These are phyloP conservation scores for Reticulitermes lucifugus DNA, from an alignment of 2,888 invertebrate genomes.

Conservation along the genomic window DNA sequence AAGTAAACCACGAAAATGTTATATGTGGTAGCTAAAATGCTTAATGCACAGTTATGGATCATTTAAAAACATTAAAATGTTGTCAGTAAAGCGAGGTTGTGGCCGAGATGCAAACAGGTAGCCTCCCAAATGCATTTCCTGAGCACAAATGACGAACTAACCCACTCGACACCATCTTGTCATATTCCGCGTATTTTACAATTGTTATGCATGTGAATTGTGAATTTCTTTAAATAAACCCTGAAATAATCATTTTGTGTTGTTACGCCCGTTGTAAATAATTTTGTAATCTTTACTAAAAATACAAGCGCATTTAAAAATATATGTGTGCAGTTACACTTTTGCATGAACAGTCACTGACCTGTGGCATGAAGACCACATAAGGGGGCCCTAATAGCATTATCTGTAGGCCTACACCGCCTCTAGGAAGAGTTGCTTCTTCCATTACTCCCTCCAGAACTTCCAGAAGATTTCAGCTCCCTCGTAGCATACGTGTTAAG, in stretches of 20 bases:
- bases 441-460: neutral
- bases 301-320: neutral
- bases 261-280: neutral
- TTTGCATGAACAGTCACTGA: neutral
- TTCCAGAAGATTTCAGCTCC: conserved; percentile 16
- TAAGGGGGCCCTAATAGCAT: neutral
- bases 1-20: no score
- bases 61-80: no score
- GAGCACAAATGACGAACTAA: no score
- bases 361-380: neutral
- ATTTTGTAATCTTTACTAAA: neutral
- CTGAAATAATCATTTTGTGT: neutral
- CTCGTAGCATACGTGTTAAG: conserved; percentile 20
- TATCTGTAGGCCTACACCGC: neutral
- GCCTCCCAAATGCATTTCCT: no score
- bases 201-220: no score
- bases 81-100: no score
- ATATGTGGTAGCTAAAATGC: no score
- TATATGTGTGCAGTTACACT: neutral
- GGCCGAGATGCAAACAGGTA: no score
- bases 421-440: conserved; percentile 2
- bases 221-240: no score
- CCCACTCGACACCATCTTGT: no score
- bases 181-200: no score
- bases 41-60: no score